Evolutionary conservation across 2,888 invertebrate species (phyloP).

Genomic region (Hetaerina titia): DNA sequence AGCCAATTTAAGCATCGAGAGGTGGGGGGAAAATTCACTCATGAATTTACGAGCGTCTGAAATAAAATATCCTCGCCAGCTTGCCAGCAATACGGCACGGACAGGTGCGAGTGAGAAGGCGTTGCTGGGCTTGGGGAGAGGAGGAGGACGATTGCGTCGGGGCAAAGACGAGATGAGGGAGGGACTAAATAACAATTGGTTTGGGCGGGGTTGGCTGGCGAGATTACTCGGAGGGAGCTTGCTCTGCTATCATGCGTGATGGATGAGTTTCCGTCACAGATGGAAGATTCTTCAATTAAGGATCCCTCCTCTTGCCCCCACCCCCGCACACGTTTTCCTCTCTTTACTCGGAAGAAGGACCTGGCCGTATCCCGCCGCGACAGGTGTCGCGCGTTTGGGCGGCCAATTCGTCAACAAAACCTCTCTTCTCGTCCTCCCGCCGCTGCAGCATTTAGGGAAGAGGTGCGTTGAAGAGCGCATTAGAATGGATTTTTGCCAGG

Average conservation of each 20-base stretch:
- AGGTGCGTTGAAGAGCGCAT: too few species aligned
- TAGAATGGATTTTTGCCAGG: too few species aligned
- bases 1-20: neutral
- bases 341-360: neutral
- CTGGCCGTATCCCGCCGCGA: neutral
- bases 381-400: neutral
- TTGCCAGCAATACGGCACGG: neutral
- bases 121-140: too few species aligned
- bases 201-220: neutral
- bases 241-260: neutral
- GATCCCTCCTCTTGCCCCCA: neutral
- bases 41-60: neutral
- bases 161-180: too few species aligned
- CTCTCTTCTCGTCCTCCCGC: too few species aligned
- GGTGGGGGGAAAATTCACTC: neutral
- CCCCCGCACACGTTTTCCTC: neutral
- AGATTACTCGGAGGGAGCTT: neutral
- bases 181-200: neutral
- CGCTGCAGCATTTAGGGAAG: too few species aligned
- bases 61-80: neutral
- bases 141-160: neutral
- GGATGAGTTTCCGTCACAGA: slow-evolving; percentile 19
- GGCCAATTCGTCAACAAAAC: neutral
- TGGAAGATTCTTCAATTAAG: neutral
- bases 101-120: neutral